These are phyloP conservation scores for Podotricha telesiphe DNA, from an alignment of 2,888 invertebrate genomes.

Conservation along the genomic window DNA sequence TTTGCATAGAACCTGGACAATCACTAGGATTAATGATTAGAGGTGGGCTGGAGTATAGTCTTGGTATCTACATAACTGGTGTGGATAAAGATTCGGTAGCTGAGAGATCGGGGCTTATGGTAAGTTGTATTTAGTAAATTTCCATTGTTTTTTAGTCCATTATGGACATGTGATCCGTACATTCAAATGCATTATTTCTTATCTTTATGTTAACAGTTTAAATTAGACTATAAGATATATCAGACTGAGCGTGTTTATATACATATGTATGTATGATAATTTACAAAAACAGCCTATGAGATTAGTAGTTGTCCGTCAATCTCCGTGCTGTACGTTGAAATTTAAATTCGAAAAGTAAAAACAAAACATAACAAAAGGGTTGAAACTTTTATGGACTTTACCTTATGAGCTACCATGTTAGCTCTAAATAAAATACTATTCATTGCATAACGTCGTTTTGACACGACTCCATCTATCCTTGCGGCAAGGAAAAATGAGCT, in stretches of 20 bases:
- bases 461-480: constrained; percentile 13
- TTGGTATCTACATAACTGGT: constrained; percentile 97
- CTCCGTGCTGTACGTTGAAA: too few species aligned
- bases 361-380: background rate
- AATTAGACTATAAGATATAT: too few species aligned
- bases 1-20: constrained; percentile 94
- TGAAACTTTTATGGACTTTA: background rate
- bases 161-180: too few species aligned
- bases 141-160: background rate
- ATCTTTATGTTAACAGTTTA: too few species aligned
- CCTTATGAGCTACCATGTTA: constrained; percentile 8
- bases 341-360: too few species aligned
- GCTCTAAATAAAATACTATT: constrained; percentile 23
- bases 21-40: constrained; percentile 97
- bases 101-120: constrained; percentile 94
- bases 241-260: too few species aligned
- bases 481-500: constrained; percentile 29
- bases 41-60: constrained; percentile 96
- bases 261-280: too few species aligned
- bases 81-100: constrained; percentile 97
- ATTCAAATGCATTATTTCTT: too few species aligned
- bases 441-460: constrained; percentile 9
- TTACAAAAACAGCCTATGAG: too few species aligned
- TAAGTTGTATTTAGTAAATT: constrained; percentile 56
- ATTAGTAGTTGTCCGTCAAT: too few species aligned